These are phyloP conservation scores for Sternotherus odoratus DNA, from an alignment of 2,797 vertebrate genomes.

Conservation along the genomic window DNA sequence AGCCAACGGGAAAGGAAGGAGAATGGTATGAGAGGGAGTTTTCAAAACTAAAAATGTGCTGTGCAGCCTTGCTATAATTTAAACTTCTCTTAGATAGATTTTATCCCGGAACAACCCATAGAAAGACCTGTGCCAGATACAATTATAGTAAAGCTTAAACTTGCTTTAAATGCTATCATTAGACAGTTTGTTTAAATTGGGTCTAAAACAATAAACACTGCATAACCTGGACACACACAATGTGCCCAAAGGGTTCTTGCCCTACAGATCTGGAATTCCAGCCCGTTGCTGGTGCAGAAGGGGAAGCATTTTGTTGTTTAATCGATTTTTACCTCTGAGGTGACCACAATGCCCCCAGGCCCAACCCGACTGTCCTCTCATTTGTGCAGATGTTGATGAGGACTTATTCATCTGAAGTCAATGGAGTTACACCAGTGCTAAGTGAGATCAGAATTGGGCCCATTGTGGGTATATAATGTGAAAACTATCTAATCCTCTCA, in stretches of 20 bases:
- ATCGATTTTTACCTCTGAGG: neutral
- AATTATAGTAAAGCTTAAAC: constrained; percentile 33
- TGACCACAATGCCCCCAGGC: neutral
- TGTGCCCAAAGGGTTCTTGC: neutral
- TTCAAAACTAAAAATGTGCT: neutral
- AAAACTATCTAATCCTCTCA: neutral
- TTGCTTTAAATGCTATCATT: constrained; percentile 16
- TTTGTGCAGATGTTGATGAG: neutral
- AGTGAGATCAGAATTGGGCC: neutral
- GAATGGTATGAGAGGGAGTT: neutral
- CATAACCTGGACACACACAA: neutral
- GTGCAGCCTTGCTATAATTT: neutral
- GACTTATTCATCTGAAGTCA: neutral
- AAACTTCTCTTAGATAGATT: neutral
- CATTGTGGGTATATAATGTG: neutral
- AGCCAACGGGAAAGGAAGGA: neutral
- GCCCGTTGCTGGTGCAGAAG: neutral
- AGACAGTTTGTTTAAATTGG: constrained; percentile 29
- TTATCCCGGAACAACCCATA: neutral
- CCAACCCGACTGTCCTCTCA: neutral
- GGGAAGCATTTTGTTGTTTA: neutral
- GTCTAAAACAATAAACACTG: neutral
- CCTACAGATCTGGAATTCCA: neutral
- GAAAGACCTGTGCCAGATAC: neutral
- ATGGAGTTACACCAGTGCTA: neutral